A percentile compares a stretch with the other conserved stretches of the same genome.
Conservation (phyloP, 2,797 vertebrate genomes). For the Tiaroga cobitis region DNA sequence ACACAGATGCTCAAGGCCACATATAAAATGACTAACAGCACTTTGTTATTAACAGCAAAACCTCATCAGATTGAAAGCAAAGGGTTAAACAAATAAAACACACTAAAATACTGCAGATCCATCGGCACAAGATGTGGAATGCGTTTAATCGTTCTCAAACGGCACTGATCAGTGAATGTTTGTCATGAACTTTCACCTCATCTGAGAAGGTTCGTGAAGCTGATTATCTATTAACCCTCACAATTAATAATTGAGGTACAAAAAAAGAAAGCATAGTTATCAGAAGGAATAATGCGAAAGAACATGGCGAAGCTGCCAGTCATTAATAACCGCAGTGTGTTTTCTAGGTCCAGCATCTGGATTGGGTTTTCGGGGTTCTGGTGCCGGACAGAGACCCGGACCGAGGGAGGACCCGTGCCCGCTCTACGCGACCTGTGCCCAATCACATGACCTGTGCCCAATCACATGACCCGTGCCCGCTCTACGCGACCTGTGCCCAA, state of each 20-base stretch:
- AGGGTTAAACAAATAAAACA: neutral
- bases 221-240: neutral
- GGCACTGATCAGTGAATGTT: neutral
- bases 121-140: conserved; percentile 20
- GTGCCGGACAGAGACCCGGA: conserved; percentile 71
- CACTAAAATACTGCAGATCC: neutral
- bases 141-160: neutral
- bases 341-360: conserved; percentile 14
- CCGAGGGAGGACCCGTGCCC: conserved; percentile 77
- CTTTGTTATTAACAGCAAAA: conserved; percentile 1
- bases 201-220: neutral
- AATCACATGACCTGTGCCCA: too few relatives aligned
- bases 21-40: neutral
- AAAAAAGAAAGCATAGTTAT: neutral
- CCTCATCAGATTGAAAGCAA: neutral
- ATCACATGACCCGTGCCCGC: too few relatives aligned
- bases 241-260: neutral
- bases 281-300: neutral
- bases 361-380: conserved; percentile 60
- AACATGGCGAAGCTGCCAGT: conserved; percentile 2
- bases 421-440: conserved; percentile 76
- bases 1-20: neutral
- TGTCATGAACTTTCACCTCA: neutral
- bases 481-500: too few relatives aligned
- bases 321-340: neutral